Conservation (phyloP, 2,113 vertebrate species). For the Grallaria varia region DNA sequence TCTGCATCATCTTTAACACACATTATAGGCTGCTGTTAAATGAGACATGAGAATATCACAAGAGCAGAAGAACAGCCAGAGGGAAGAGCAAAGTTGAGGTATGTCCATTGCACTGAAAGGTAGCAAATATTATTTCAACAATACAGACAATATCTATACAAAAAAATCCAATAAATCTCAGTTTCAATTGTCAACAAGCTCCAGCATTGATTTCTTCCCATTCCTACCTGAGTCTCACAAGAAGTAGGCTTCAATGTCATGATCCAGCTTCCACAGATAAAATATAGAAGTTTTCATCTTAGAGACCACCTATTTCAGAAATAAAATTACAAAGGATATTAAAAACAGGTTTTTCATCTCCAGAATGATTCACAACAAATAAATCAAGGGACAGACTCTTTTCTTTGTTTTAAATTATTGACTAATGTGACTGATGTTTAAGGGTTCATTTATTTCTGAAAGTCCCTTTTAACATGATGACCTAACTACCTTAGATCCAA, state of each 20-base stretch:
- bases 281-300: neutral
- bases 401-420: neutral
- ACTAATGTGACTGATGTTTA: neutral
- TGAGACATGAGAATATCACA: neutral
- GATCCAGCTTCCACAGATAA: neutral
- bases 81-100: accelerated
- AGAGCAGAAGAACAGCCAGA: neutral
- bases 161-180: neutral
- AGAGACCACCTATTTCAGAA: neutral
- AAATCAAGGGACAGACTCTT: neutral
- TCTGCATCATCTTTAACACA: neutral
- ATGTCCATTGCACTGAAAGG: neutral
- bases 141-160: neutral
- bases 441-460: neutral
- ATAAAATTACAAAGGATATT: neutral
- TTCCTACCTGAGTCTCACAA: neutral
- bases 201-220: neutral
- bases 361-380: neutral
- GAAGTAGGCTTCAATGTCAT: neutral
- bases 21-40: neutral
- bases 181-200: neutral
- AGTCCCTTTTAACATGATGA: neutral
- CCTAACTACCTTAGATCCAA: neutral
- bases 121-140: neutral
- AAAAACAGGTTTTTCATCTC: neutral